Conservation (phyloP, 1,140 invertebrate species). For the Diachasmimorpha longicaudata region DNA sequence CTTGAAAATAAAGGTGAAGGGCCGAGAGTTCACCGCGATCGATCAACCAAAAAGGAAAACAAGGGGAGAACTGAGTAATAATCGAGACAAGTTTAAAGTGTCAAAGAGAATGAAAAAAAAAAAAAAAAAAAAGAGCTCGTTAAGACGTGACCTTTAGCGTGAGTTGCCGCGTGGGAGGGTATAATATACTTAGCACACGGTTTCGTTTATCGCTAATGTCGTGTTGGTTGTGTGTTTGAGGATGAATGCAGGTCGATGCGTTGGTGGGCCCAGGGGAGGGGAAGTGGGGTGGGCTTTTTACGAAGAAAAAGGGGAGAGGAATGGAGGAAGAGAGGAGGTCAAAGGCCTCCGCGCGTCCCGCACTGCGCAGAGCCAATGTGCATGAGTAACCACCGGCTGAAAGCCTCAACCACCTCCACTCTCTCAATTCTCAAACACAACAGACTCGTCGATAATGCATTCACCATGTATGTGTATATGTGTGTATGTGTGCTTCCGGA, state of each 20-base stretch:
- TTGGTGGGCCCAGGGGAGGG: neutral
- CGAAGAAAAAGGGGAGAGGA: conserved; percentile 27
- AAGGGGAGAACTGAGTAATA: neutral
- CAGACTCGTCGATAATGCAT: neutral
- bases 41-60: neutral
- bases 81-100: neutral
- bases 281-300: conserved; percentile 14
- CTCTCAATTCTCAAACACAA: neutral
- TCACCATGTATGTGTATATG: neutral
- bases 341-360: conserved; percentile 55
- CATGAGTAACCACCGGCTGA: conserved; percentile 54
- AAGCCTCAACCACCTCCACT: conserved; percentile 31
- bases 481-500: neutral
- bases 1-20: neutral
- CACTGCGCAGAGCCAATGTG: conserved; percentile 47
- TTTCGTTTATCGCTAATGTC: conserved; percentile 54
- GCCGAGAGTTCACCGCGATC: neutral
- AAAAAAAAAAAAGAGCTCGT: conserved; percentile 46
- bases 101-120: conserved; percentile 8
- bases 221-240: conserved; percentile 14
- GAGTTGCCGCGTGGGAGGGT: conserved; percentile 53
- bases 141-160: conserved; percentile 58
- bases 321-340: conserved; percentile 50
- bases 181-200: conserved; percentile 58
- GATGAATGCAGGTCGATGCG: conserved; percentile 57